A percentile compares a stretch with the other conserved stretches of the same genome.
phyloP scores from a whole-genome alignment of 2,113 vertebrate species.

The Syrrhaptes paradoxus region DNA sequence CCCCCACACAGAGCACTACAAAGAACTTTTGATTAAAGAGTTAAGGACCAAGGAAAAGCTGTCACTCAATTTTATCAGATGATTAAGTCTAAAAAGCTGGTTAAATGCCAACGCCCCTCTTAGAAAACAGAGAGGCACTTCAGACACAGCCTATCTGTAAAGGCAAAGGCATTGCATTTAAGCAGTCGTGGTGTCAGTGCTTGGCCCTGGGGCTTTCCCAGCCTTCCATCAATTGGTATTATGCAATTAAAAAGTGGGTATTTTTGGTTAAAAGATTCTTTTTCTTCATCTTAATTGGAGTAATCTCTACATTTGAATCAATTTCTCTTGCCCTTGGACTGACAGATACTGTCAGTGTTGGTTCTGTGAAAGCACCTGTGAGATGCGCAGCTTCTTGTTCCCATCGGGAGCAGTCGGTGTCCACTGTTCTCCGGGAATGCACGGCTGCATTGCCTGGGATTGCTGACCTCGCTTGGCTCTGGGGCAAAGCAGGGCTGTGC shows the following conservation, averaged over 20 bases:
- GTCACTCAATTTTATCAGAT: neutral
- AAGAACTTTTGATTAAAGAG: slow-evolving; percentile 16
- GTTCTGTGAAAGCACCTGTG: neutral
- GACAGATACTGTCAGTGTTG: neutral
- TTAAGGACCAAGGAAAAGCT: slow-evolving; percentile 1
- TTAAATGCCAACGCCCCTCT: neutral
- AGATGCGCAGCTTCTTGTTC: neutral
- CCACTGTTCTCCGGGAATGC: neutral
- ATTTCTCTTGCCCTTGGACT: neutral
- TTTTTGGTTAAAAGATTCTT: neutral
- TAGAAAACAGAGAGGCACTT: neutral
- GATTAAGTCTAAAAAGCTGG: neutral
- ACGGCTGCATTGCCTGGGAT: no score
- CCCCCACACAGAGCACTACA: neutral
- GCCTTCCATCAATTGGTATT: neutral
- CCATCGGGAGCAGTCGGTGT: neutral
- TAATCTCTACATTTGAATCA: neutral
- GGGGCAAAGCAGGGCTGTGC: neutral
- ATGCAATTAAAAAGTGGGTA: neutral
- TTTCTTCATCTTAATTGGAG: neutral
- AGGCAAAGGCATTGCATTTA: neutral
- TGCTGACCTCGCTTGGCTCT: no score
- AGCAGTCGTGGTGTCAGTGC: neutral
- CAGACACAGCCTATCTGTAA: neutral
- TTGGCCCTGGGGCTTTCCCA: neutral